These are phyloP conservation scores for Oscheius sp. DNA, from an alignment of 2,888 invertebrate species.

Conservation along the genomic window DNA sequence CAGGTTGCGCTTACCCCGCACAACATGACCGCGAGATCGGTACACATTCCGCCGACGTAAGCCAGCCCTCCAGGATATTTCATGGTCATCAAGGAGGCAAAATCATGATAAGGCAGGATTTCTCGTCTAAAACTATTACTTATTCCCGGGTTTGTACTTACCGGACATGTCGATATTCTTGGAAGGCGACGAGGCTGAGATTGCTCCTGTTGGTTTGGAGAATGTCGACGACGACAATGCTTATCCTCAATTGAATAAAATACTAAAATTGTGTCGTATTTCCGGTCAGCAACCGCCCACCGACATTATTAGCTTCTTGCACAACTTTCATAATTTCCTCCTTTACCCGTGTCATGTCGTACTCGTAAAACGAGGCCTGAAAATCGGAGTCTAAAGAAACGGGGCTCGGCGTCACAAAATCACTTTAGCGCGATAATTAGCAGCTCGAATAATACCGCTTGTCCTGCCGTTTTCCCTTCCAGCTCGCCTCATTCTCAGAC, in stretches of 20 bases:
- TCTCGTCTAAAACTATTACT: slow-evolving; percentile 43
- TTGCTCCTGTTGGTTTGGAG: slow-evolving; percentile 65
- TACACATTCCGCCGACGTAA: slow-evolving; percentile 70
- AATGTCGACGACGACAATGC: slow-evolving; percentile 67
- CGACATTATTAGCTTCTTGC: slow-evolving; percentile 65
- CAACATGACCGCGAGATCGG: slow-evolving; percentile 61
- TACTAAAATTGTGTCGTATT: slow-evolving; percentile 50
- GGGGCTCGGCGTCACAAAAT: background rate
- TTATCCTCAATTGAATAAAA: slow-evolving; percentile 67
- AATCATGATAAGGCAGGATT: slow-evolving; percentile 67
- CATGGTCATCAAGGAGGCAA: slow-evolving; percentile 66
- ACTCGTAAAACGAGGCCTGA: slow-evolving; percentile 67
- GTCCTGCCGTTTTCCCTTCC: too few species aligned
- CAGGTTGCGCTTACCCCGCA: slow-evolving; percentile 51
- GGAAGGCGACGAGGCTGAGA: slow-evolving; percentile 67
- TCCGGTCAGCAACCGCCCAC: background rate
- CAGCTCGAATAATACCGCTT: too few species aligned
- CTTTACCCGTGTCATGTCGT: slow-evolving; percentile 61
- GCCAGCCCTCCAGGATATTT: slow-evolving; percentile 71
- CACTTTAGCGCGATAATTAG: background rate
- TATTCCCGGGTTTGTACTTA: background rate
- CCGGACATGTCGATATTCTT: slow-evolving; percentile 52
- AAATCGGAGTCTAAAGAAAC: slow-evolving; percentile 22
- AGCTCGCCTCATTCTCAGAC: too few species aligned
- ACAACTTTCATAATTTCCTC: slow-evolving; percentile 65